phyloP scores from a whole-genome alignment of 2,113 vertebrate genomes.

The Oreochromis niloticus region DNA sequence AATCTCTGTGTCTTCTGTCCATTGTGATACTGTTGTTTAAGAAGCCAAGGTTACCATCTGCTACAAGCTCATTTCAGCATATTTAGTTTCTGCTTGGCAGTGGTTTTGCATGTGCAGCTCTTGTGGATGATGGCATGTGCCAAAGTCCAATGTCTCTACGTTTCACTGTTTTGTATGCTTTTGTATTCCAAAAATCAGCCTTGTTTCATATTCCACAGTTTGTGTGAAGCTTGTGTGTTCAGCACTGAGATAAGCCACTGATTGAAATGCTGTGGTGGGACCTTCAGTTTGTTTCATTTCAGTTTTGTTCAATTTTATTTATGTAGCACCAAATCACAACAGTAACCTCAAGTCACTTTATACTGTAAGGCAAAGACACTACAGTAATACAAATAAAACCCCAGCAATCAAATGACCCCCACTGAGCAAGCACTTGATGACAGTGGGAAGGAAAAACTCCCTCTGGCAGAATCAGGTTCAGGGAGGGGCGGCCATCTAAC shows the following conservation, averaged over 20 bases:
- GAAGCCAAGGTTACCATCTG: not conserved
- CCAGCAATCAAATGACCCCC: not conserved
- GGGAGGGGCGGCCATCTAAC: fast-evolving
- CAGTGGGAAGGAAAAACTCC: not conserved
- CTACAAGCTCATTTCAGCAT: not conserved
- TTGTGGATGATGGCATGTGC: not conserved
- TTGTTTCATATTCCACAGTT: not conserved
- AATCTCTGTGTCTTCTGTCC: not conserved
- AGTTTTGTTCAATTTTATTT: not conserved
- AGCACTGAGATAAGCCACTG: not conserved
- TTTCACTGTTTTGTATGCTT: not conserved
- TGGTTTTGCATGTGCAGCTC: not conserved
- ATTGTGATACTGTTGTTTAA: not conserved
- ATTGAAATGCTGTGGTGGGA: not conserved
- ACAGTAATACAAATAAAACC: not conserved
- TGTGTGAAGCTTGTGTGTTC: not conserved
- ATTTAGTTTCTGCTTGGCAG: not conserved
- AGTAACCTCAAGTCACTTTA: not conserved
- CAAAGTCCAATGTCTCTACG: not conserved
- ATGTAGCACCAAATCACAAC: not conserved
- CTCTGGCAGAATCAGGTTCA: fast-evolving
- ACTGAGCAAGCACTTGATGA: not conserved
- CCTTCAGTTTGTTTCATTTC: not conserved
- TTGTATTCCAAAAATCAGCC: not conserved
- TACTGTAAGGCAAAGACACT: not conserved